A percentile compares a stretch with the other conserved stretches of the same genome.
phyloP scores from a whole-genome alignment of 2,888 invertebrate species.

The Abrostola tripartita region DNA sequence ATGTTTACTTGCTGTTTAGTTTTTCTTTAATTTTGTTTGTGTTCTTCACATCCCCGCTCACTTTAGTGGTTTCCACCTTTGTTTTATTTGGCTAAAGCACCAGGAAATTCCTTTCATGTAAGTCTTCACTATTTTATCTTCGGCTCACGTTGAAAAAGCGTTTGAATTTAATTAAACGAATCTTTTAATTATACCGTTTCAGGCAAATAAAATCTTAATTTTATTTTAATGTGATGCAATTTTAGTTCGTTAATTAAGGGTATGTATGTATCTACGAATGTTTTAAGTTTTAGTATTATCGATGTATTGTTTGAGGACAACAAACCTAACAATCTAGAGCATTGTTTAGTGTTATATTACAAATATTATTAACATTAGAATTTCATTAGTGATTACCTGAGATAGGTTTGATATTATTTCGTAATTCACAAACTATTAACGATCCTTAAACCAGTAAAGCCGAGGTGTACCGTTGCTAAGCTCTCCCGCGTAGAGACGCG shows the following conservation, averaged over 20 bases:
- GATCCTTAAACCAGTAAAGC: constrained; percentile 1
- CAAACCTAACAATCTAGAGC: too few relatives aligned
- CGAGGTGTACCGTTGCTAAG: constrained; percentile 2
- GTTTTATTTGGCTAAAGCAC: constrained; percentile 52
- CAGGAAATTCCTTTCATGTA: constrained; percentile 55
- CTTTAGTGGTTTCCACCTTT: constrained; percentile 57
- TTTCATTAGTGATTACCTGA: too few relatives aligned
- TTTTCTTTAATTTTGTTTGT: constrained; percentile 70
- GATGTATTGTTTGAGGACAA: too few relatives aligned
- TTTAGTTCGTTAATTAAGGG: not conserved
- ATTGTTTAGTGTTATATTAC: too few relatives aligned
- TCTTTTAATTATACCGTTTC: constrained; percentile 33
- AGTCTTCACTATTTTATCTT: constrained; percentile 53
- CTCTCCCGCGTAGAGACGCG: not conserved
- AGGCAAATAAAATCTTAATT: constrained; percentile 25
- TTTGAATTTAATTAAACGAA: constrained; percentile 49
- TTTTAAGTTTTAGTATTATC: too few relatives aligned
- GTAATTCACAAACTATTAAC: not conserved
- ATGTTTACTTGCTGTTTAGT: constrained; percentile 65
- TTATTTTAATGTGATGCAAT: constrained; percentile 30
- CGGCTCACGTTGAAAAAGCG: constrained; percentile 35
- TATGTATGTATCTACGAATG: not conserved
- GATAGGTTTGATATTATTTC: too few relatives aligned
- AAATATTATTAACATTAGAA: too few relatives aligned
- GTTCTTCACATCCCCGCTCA: constrained; percentile 58